A percentile compares a stretch with the other conserved stretches of the same genome.
phyloP scores from a whole-genome alignment of 2,888 invertebrate species.

The Parnassius apollo region DNA sequence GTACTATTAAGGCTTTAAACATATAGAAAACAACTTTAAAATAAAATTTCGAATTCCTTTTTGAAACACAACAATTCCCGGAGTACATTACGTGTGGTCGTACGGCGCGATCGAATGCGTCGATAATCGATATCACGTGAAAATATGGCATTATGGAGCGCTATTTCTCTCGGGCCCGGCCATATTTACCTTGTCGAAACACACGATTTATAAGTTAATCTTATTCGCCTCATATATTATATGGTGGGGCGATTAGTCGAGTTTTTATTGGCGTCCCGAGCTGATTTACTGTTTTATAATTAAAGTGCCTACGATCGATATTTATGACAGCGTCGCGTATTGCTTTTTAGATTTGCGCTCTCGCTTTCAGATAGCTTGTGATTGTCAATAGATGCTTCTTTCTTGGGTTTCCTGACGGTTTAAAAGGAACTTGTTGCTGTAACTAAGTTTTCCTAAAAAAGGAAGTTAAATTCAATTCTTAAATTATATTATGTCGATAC shows the following conservation, averaged over 20 bases:
- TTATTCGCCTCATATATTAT: conserved; percentile 31
- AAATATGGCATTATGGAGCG: conserved; percentile 37
- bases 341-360: conserved; percentile 19
- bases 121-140: conserved; percentile 36
- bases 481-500: no score
- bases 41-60: background rate
- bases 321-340: conserved; percentile 25
- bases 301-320: conserved; percentile 34
- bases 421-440: no score
- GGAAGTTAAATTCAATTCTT: no score
- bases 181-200: conserved; percentile 36
- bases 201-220: conserved; percentile 47
- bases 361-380: conserved; percentile 8
- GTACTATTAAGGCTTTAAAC: no score
- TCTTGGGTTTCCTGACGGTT: no score
- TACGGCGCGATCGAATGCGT: conserved; percentile 37
- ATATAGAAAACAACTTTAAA: background rate
- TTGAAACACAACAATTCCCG: conserved; percentile 33
- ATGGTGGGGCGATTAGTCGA: conserved; percentile 30
- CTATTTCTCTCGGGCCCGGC: conserved; percentile 29
- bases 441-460: no score
- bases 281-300: conserved; percentile 37
- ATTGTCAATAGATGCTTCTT: background rate
- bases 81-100: conserved; percentile 46
- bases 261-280: conserved; percentile 34